phyloP scores from a whole-genome alignment of 2,888 invertebrate species.

The Parthenolecanium corni region DNA sequence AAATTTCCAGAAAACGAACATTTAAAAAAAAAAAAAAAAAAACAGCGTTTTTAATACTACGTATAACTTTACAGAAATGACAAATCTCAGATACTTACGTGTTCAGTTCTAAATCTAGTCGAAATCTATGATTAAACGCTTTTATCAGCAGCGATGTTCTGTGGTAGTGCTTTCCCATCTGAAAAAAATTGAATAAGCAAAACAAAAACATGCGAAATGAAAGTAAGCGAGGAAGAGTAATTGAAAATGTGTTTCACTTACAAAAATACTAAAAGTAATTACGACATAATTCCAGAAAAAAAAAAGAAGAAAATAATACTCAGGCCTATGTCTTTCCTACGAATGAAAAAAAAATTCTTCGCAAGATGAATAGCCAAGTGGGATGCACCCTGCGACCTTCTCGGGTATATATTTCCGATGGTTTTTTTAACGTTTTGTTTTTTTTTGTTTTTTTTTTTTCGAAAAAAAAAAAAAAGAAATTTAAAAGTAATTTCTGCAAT shows the following conservation, averaged over 20 bases:
- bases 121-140: slow-evolving; percentile 93
- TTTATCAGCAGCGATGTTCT: slow-evolving; percentile 90
- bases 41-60: not conserved
- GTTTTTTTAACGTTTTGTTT: no score
- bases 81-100: slow-evolving; percentile 54
- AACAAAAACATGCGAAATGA: slow-evolving; percentile 4
- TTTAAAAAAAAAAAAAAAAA: slow-evolving; percentile 3
- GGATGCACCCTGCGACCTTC: no score
- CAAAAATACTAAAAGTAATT: not conserved
- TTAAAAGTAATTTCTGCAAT: no score
- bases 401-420: no score
- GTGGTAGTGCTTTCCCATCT: slow-evolving; percentile 88
- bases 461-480: no score
- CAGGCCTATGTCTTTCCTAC: not conserved
- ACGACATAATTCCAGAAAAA: not conserved
- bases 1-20: no score
- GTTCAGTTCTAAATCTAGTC: slow-evolving; percentile 89
- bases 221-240: not conserved
- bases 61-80: not conserved
- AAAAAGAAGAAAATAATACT: not conserved
- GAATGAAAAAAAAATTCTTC: not conserved
- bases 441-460: no score
- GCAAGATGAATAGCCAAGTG: no score
- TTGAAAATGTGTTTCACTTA: not conserved
- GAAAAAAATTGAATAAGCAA: slow-evolving; percentile 48